Evolutionary conservation across 2,888 invertebrate genomes (phyloP).

Genomic region (Ecliptopera silaceata): DNA sequence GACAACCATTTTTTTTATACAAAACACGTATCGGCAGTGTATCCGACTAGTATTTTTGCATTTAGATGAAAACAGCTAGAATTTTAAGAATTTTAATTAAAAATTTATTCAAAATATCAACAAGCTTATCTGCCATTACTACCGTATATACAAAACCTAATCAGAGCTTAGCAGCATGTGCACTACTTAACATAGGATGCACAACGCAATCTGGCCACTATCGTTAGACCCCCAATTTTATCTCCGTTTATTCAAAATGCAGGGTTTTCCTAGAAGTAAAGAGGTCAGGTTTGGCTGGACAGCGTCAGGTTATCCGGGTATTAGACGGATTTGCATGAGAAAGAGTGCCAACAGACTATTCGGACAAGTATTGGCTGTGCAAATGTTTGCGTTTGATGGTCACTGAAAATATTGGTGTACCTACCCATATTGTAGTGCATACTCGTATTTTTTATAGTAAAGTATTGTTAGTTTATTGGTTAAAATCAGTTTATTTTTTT

Average conservation of each 20-base stretch:
- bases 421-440: slow-evolving; percentile 16
- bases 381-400: slow-evolving; percentile 44
- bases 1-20: too few relatives aligned
- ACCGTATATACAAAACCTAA: slow-evolving; percentile 35
- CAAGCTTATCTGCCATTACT: slow-evolving; percentile 11
- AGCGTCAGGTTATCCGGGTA: slow-evolving; percentile 39
- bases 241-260: slow-evolving; percentile 12
- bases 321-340: slow-evolving; percentile 55
- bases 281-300: slow-evolving; percentile 38
- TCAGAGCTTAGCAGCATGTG: slow-evolving; percentile 42
- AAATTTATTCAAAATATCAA: slow-evolving; percentile 1
- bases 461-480: not conserved
- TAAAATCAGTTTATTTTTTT: not conserved
- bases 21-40: too few relatives aligned
- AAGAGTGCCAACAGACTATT: slow-evolving; percentile 50
- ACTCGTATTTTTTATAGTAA: not conserved
- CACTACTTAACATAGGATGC: slow-evolving; percentile 41
- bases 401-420: slow-evolving; percentile 37
- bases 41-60: too few relatives aligned
- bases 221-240: slow-evolving; percentile 32
- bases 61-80: too few relatives aligned
- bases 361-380: slow-evolving; percentile 40
- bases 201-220: slow-evolving; percentile 30
- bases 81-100: not conserved
- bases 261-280: slow-evolving; percentile 26